Evolutionary conservation across 2,888 invertebrate species (phyloP), one percentile per base, ranked within the genome.

Genomic region (Dichetophora obliterata): DNA sequence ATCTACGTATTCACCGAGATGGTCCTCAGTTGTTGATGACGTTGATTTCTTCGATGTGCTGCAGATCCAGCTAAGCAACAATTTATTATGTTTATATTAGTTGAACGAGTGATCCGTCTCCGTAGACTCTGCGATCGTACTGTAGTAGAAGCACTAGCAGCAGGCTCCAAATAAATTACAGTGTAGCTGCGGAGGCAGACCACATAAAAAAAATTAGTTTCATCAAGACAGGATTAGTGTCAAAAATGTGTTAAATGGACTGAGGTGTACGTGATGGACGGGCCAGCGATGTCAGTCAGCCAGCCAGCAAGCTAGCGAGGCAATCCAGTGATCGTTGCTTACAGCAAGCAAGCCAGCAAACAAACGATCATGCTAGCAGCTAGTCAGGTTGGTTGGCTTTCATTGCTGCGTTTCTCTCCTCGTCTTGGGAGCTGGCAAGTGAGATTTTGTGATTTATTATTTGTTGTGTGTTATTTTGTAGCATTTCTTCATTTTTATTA

Each of bases 161-260:
- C 54, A 63, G 73, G 73, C 73, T 73, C 63, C 73, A 87, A 87
- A 87, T 87, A 87, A 87, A 87, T 87, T 87, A 66, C 43, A 22
- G 43, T 34, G 66, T 85, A 81, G 80, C 80, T 80, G 84, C 81
- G 82, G 83, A 84, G 82, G 83, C 82, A 82, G 83, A 82, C 80
- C 83, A 80, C 83, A 83, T 84, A 83, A 86, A 88, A 87, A n/a
- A 88, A 89, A 88, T 88, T 86, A 88, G 88, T 89, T 89, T 89
- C 89, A 89, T 88, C 89, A 86, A 87, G 86, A 83, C 86, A 85
- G 89, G 89, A 89, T 89, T 89, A 89, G 86, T 87, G 89, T 89
- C 89, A 88, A 85, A 88, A 88, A 88, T 85, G 88, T 89, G 89
- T 89, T 89, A 89, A 89, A 89, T 89, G 88, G 89, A 89, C 88